Evolutionary conservation across 2,797 vertebrate genomes (phyloP).

Genomic region (Peromyscus aztecus): DNA sequence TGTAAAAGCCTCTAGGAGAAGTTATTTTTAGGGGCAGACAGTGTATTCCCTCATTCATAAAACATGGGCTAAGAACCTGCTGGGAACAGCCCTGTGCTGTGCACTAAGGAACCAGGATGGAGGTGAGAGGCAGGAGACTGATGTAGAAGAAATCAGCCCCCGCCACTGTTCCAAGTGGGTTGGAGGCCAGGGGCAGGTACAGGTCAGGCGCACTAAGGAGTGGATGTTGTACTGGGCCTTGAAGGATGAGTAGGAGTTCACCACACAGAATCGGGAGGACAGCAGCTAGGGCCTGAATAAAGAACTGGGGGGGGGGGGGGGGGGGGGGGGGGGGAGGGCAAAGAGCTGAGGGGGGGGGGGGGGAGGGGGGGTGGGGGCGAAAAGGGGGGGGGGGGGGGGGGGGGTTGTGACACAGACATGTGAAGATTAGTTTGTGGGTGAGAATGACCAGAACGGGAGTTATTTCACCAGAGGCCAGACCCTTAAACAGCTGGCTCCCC

Average conservation of each 20-base stretch:
- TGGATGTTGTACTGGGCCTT: neutral
- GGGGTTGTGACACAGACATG: neutral
- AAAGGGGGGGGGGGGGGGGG: too few species aligned
- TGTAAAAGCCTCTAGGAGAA: conserved; percentile 73
- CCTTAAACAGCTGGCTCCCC: neutral
- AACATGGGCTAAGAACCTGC: neutral
- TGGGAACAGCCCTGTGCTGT: neutral
- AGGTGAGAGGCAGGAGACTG: neutral
- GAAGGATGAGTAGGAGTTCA: conserved; percentile 49
- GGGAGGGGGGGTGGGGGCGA: too few species aligned
- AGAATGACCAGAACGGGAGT: neutral
- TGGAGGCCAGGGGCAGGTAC: neutral
- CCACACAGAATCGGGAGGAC: neutral
- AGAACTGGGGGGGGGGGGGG: neutral
- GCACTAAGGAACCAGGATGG: neutral
- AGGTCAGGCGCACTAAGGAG: neutral
- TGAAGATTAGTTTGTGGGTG: neutral
- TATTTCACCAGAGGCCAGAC: neutral
- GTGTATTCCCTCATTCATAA: conserved; percentile 68
- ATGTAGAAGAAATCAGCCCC: neutral
- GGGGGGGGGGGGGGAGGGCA: too few species aligned
- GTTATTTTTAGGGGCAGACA: conserved; percentile 74
- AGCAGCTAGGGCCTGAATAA: neutral
- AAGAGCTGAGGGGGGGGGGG: too few species aligned
- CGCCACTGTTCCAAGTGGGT: neutral